Evolutionary conservation across 2,888 invertebrate genomes (phyloP), one percentile per base, ranked within the genome.

Genomic region (Agrenia bidenticulata): DNA sequence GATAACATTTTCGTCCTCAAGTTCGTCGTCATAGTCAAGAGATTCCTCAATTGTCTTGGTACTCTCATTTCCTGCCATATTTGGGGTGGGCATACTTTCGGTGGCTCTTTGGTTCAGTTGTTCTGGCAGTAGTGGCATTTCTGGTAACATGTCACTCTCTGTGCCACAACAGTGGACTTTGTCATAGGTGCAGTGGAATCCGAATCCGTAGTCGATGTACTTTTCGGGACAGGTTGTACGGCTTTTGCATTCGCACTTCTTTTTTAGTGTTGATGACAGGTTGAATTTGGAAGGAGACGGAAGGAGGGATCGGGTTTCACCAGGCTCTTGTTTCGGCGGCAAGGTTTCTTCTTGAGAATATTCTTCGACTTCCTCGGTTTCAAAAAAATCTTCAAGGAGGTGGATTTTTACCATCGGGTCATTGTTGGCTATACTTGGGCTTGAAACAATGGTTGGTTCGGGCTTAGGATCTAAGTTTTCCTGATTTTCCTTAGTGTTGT

Each of bases 141-240:
- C n/a, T n/a, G n/a, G n/a, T n/a, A n/a, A n/a, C n/a, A n/a, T 1
- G 75, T 70, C 49, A 67, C 11, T 32, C 32, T 32, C 32, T 32
- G 5, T 11, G 4, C 32, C 63, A 42, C 75, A 75, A 45, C 75
- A 75, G 21, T 69, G 70, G 15, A 75, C 73, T 27, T 66, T 72
- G 60, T 62, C 69, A 61, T 74, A 69, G 0, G 73, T 58, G 23
- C 75, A 75, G 23, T 72, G 61, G 42, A 72, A 74, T 17, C 73
- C 72, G 50, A 74, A 73, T 21, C 70, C 66, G 61, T 75, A 74
- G 59, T 75, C 74, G 11, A 65, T 67, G 56, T 73, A 66, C 37
- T 72, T 66, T 7, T 70, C 66, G 7, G 67, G 69, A 50, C 75
- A 75, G n/a, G 62, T 67, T 1, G 54, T 56, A 42, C 74, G 62